Percentiles rank a stretch among this genome's conserved stretches.
phyloP scores from a whole-genome alignment of 2,888 invertebrate species.

The Nemotelus nigrinus region DNA sequence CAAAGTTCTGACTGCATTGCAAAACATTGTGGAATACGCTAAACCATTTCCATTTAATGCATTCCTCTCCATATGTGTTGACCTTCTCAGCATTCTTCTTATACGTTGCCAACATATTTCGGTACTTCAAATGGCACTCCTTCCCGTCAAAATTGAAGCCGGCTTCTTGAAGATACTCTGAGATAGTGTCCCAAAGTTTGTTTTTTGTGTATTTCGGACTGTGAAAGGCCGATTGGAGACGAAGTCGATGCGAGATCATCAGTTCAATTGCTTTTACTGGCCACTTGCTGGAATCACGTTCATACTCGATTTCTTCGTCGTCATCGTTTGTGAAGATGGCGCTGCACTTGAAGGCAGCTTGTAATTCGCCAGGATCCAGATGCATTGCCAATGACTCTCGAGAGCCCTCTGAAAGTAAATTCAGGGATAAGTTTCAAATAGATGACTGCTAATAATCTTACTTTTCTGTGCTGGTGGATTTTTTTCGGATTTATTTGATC shows the following conservation, averaged over 20 bases:
- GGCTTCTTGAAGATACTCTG: slow-evolving; percentile 24
- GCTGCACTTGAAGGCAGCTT: background rate
- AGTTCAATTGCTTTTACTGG: slow-evolving; percentile 30
- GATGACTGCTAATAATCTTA: no score
- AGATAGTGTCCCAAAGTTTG: slow-evolving; percentile 39
- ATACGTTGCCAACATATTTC: slow-evolving; percentile 39
- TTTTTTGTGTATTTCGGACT: slow-evolving; percentile 40
- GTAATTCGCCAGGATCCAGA: background rate
- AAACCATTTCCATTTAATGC: slow-evolving; percentile 42
- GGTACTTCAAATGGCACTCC: slow-evolving; percentile 40
- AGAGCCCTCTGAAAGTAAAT: no score
- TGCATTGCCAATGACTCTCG: no score
- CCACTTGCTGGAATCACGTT: slow-evolving; percentile 38
- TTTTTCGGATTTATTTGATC: background rate
- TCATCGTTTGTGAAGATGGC: background rate
- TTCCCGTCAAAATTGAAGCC: slow-evolving; percentile 28
- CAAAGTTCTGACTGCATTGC: background rate
- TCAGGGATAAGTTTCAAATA: no score
- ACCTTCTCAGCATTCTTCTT: slow-evolving; percentile 33
- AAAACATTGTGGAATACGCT: slow-evolving; percentile 18
- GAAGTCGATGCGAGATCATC: slow-evolving; percentile 28
- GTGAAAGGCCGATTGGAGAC: slow-evolving; percentile 29
- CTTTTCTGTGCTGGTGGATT: background rate
- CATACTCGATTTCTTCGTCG: slow-evolving; percentile 31
- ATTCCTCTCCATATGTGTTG: slow-evolving; percentile 19